phyloP scores from a whole-genome alignment of 2,797 vertebrate species.

The Borostomias antarcticus region DNA sequence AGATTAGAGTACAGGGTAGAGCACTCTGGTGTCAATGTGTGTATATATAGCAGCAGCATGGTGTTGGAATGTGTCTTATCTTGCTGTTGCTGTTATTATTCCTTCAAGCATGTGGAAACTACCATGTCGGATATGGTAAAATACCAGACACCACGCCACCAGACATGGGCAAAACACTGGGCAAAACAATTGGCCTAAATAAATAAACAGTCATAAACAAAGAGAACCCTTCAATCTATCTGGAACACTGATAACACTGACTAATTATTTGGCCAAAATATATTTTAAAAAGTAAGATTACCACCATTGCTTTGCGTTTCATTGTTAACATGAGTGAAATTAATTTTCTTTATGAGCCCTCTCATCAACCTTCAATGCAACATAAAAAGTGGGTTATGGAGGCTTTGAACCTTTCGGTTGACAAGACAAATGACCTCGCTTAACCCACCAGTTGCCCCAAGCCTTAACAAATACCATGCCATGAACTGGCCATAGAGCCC shows the following conservation, averaged over 20 bases:
- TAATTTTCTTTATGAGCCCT: too few relatives aligned
- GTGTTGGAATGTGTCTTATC: conserved; percentile 63
- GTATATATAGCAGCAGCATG: conserved; percentile 55
- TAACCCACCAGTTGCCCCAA: conserved; percentile 44
- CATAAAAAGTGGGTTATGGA: neutral
- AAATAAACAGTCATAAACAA: neutral
- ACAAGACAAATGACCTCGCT: conserved; percentile 40
- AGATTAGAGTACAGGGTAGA: neutral
- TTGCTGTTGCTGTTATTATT: conserved; percentile 34
- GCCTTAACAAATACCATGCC: conserved; percentile 46
- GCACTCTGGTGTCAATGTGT: conserved; percentile 34
- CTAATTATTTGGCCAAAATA: neutral
- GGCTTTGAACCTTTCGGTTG: conserved; percentile 24
- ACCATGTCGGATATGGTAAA: conserved; percentile 38
- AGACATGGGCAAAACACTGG: neutral
- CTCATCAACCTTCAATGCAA: neutral
- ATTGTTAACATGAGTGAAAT: neutral
- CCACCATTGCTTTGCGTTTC: neutral
- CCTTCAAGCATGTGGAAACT: conserved; percentile 39
- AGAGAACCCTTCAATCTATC: neutral
- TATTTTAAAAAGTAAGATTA: neutral
- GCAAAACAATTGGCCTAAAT: neutral
- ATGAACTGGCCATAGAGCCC: conserved; percentile 41
- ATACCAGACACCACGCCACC: neutral
- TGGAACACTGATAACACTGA: neutral